Evolutionary conservation across 2,113 vertebrate species (phyloP), one percentile per base, ranked within the genome.

Genomic region (Salvator merianae): DNA sequence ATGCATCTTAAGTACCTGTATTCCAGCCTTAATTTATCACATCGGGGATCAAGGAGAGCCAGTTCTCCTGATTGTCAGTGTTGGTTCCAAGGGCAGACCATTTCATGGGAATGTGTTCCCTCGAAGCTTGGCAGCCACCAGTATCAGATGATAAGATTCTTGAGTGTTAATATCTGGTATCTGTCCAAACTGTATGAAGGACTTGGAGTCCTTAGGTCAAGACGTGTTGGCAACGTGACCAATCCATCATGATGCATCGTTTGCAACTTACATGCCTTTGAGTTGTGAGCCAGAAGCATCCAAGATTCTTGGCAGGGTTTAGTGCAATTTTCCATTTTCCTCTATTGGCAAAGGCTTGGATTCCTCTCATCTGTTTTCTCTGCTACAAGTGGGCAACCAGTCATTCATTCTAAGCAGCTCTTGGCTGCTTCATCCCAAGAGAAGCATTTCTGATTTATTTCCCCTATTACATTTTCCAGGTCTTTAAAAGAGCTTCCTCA

Each of bases 61-160:
- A 40, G 4, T 83, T 82, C 10, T 83, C 9, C 8, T 68, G 50
- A 1, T 69, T 18, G 73, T 2, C 43, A 77, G 20, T 69, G 8
- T 50, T 8, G 30, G 26, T 86, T 65, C 55, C 75, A 69, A 81
- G 75, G 63, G n/a, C 62, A 84, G 86, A 75, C n/a, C 85, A 84
- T 76, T 66, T 86, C 65, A 66, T 0, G 1, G 79, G 62, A 55
- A 82, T 16, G 83, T 74, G 22, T 70, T 70, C 62, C 82, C 88
- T 89, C 80, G 79, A 87, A 50, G 90, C 84, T 89, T 87, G 87
- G 82, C 84, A 81, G 91, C 38, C 79, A 83, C 34, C 82, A 36
- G 43, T 36, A 8, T 36, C 30, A 47, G 18, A 50, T 79, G 83
- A 74, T 50, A 84, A 77, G 76, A 70, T 89, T 71, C 70, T 55